Conservation (phyloP, 2,888 invertebrate genomes). For the Helleia helle region DNA sequence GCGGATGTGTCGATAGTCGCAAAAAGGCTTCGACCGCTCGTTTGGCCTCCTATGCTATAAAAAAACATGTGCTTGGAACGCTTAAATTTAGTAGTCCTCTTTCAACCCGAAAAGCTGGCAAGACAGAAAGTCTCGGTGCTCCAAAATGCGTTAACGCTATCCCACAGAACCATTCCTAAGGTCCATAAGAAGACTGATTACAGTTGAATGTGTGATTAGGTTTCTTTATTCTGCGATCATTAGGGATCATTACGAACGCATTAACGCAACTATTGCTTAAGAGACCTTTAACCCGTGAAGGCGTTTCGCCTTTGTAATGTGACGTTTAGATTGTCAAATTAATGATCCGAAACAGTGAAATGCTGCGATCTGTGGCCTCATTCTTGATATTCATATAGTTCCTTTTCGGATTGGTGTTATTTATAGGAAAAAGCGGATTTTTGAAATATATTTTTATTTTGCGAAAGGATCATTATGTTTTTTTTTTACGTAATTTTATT, state of each 20-base stretch:
- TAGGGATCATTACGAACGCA: conserved; percentile 37
- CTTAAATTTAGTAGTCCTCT: too few species aligned
- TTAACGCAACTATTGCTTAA: conserved; percentile 55
- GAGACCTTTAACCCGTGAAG: conserved; percentile 63
- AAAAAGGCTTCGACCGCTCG: too few species aligned
- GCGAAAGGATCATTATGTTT: too few species aligned
- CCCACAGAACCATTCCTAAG: too few species aligned
- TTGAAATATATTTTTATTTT: too few species aligned
- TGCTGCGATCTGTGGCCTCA: conserved; percentile 40
- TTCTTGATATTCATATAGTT: conserved; percentile 28
- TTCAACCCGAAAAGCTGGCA: too few species aligned
- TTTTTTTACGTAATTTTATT: too few species aligned
- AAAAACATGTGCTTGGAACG: too few species aligned
- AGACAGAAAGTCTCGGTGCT: too few species aligned
- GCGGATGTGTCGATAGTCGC: too few species aligned
- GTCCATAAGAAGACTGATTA: conserved; percentile 10
- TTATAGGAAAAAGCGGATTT: conserved; percentile 12
- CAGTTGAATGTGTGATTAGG: conserved; percentile 19
- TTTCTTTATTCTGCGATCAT: conserved; percentile 34
- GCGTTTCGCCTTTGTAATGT: conserved; percentile 48
- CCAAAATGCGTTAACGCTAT: too few species aligned
- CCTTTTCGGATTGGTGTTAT: conserved; percentile 23
- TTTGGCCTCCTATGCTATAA: too few species aligned
- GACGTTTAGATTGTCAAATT: conserved; percentile 65
- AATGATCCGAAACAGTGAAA: conserved; percentile 59